Evolutionary conservation across 1,140 invertebrate species (phyloP).

Genomic region (Acromyrmex heyeri): DNA sequence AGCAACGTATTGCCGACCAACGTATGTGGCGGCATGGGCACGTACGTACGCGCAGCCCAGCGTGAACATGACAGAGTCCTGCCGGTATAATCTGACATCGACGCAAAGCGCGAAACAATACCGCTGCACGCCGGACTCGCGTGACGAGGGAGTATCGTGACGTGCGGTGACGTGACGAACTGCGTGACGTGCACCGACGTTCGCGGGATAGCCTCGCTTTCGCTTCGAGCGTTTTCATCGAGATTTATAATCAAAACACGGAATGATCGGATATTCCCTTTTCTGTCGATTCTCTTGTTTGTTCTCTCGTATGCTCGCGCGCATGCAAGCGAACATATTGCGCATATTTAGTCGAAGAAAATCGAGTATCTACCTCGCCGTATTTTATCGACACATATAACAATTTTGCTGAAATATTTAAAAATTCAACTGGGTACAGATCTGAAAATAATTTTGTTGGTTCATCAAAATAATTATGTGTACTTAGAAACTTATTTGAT

Average conservation of each 20-base stretch:
- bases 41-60: slow-evolving; percentile 36
- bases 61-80: slow-evolving; percentile 66
- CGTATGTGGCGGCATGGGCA: neutral
- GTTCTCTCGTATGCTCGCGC: neutral
- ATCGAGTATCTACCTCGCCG: neutral
- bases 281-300: neutral
- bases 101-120: slow-evolving; percentile 68
- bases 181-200: slow-evolving; percentile 39
- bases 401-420: too few relatives aligned
- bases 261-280: slow-evolving; percentile 33
- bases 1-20: neutral
- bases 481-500: too few relatives aligned
- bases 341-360: neutral
- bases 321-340: neutral
- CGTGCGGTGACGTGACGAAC: slow-evolving; percentile 48
- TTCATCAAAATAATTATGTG: too few relatives aligned
- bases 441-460: too few relatives aligned
- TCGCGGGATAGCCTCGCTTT: slow-evolving; percentile 8
- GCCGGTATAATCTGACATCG: slow-evolving; percentile 69
- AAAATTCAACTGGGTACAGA: too few relatives aligned
- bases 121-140: slow-evolving; percentile 39
- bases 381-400: too few relatives aligned
- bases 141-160: slow-evolving; percentile 47
- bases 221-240: slow-evolving; percentile 38
- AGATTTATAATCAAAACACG: slow-evolving; percentile 38